phyloP scores from a whole-genome alignment of 35 echinoderm and acorn worm species.

The Apostichopus japonicus region DNA sequence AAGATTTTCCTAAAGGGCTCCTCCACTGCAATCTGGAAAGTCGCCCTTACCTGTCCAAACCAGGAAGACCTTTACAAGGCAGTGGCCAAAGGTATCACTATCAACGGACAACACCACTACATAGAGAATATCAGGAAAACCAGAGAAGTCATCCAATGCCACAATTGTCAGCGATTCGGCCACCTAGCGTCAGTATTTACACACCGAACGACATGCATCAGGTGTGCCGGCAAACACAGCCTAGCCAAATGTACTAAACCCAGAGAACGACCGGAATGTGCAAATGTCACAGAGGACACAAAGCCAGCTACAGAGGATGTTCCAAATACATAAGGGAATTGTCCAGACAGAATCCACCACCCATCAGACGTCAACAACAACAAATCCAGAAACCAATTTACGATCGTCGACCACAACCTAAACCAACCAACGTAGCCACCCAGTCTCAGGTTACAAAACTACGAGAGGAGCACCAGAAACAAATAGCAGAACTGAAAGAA shows the following conservation, averaged over 20 bases:
- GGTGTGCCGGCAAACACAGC: conserved; percentile 30
- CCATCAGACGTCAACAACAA: too few species aligned
- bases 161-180: conserved; percentile 34
- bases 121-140: neutral
- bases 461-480: too few species aligned
- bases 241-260: conserved; percentile 1
- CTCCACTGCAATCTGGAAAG: conserved; percentile 22
- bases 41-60: neutral
- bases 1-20: conserved; percentile 3
- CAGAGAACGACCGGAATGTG: neutral
- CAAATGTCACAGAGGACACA: conserved; percentile 13
- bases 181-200: neutral
- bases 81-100: neutral
- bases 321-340: neutral
- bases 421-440: too few species aligned
- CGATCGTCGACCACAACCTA: too few species aligned
- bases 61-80: neutral
- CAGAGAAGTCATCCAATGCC: neutral
- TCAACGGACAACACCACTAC: neutral
- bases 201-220: neutral
- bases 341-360: too few species aligned
- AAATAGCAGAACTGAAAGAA: too few species aligned
- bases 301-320: conserved; percentile 43
- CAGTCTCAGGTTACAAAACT: too few species aligned
- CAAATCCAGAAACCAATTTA: too few species aligned